These are phyloP conservation scores for Neotoxoptera formosana DNA, from an alignment of 1,140 invertebrate species.

Conservation along the genomic window DNA sequence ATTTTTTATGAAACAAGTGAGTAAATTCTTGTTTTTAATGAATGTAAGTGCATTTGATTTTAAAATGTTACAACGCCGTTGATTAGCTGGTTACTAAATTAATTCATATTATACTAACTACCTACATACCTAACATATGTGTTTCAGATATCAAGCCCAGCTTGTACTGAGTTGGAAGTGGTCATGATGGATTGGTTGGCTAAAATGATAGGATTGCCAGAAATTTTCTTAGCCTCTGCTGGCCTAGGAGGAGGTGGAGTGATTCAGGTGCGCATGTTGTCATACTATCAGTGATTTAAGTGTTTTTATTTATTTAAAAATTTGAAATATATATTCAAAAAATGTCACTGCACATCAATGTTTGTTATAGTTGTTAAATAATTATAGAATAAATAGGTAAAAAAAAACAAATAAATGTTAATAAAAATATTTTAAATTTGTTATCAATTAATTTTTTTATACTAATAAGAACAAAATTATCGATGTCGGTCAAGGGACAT, in stretches of 20 bases:
- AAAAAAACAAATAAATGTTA: too few relatives aligned
- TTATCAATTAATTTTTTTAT: too few relatives aligned
- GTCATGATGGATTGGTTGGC: slow-evolving; percentile 97
- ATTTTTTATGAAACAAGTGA: not conserved
- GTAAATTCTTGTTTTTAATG: not conserved
- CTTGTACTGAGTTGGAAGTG: slow-evolving; percentile 97
- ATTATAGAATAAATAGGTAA: too few relatives aligned
- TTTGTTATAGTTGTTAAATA: too few relatives aligned
- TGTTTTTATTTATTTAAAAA: too few relatives aligned
- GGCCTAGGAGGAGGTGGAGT: slow-evolving; percentile 87
- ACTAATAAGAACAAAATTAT: too few relatives aligned
- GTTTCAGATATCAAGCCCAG: slow-evolving; percentile 91
- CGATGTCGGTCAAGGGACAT: too few relatives aligned
- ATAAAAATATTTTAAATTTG: too few relatives aligned
- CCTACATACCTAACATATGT: slow-evolving; percentile 66
- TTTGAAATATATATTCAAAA: too few relatives aligned
- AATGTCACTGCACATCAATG: too few relatives aligned
- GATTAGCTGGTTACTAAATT: not conserved
- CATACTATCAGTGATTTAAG: too few relatives aligned
- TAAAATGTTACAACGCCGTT: not conserved
- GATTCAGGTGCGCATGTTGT: slow-evolving; percentile 72
- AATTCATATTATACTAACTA: not conserved
- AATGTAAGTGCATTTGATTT: not conserved
- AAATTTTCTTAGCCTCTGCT: slow-evolving; percentile 82
- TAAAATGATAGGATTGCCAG: slow-evolving; percentile 90